Conservation (phyloP, 2,113 vertebrate species). For the Machaerirhynchus nigripectus region DNA sequence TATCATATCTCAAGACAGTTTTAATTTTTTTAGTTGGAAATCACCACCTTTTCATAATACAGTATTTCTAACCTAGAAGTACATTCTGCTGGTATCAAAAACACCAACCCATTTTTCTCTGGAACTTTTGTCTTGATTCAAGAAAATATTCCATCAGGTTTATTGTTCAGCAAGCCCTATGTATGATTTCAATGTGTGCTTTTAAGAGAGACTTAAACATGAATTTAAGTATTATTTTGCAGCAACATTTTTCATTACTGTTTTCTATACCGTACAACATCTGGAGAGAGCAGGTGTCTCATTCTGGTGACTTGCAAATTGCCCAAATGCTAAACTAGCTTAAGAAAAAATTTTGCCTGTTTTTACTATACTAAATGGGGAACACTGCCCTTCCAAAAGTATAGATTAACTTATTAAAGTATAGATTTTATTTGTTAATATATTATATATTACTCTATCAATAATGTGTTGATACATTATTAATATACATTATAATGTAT, state of each 20-base stretch:
- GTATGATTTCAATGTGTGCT: neutral
- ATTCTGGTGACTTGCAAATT: neutral
- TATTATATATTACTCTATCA: too few species aligned
- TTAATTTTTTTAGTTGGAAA: neutral
- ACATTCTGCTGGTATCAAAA: neutral
- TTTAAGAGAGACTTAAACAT: neutral
- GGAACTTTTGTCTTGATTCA: neutral
- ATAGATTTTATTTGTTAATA: neutral
- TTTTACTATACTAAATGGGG: neutral
- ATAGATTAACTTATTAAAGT: neutral
- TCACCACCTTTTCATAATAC: neutral
- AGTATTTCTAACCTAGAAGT: neutral
- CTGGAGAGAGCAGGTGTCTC: neutral
- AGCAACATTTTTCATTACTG: neutral
- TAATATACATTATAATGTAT: neutral
- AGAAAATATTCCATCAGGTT: neutral
- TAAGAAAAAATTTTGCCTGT: neutral
- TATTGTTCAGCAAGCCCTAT: neutral
- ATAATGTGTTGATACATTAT: neutral
- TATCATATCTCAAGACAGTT: neutral
- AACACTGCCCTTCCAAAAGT: neutral
- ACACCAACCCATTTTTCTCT: neutral
- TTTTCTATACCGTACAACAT: neutral
- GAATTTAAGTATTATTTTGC: neutral
- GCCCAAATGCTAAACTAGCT: neutral